Conservation (phyloP, 2,797 vertebrate genomes). For the Fratercula arctica region DNA sequence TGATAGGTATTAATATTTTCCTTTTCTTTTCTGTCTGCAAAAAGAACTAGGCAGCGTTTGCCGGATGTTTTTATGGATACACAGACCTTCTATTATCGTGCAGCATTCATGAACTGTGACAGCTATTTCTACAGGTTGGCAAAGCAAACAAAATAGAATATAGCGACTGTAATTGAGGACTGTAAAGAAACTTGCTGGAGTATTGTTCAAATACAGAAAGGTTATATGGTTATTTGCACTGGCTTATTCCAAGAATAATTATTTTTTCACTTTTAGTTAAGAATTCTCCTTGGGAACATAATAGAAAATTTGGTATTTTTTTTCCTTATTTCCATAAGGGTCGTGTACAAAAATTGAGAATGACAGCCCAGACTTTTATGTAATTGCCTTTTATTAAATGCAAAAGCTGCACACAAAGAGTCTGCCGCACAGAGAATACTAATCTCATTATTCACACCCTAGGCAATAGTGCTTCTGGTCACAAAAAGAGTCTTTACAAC, state of each 20-base stretch:
- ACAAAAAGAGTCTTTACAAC: background rate
- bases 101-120: background rate
- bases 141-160: conserved; percentile 30
- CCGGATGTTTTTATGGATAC: background rate
- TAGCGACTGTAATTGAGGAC: background rate
- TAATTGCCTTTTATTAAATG: conserved; percentile 35
- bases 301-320: background rate
- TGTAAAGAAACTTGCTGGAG: background rate
- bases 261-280: background rate
- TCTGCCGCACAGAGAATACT: background rate
- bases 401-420: conserved; percentile 23
- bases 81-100: background rate
- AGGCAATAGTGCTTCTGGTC: background rate
- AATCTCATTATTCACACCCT: background rate
- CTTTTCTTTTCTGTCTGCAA: background rate
- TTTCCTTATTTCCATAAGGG: conserved; percentile 45
- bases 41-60: background rate
- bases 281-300: conserved; percentile 11
- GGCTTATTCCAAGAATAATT: background rate
- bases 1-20: background rate
- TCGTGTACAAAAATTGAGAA: conserved; percentile 28
- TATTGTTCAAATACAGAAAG: background rate
- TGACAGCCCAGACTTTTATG: conserved; percentile 14
- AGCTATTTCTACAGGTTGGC: conserved; percentile 30
- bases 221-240: background rate